Evolutionary conservation across 2,113 vertebrate species (phyloP), one percentile per base, ranked within the genome.

Genomic region (Bos indicus): DNA sequence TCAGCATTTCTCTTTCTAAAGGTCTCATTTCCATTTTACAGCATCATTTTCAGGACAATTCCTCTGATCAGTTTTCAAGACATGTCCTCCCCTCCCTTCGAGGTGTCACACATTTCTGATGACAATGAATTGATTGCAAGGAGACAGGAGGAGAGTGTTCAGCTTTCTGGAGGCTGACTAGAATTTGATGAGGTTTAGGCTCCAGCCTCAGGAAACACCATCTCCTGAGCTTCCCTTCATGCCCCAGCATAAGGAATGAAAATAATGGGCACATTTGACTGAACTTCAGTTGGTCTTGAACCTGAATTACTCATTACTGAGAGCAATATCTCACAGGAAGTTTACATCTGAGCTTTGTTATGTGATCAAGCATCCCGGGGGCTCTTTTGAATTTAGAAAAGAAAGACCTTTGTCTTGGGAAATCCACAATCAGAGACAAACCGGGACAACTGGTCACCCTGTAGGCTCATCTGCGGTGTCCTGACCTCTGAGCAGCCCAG

Each of bases 11-110:
- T 97, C 94, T 90, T 95, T 93, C 96, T 97, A 98, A 98, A 98
- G 98, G 98, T 97, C 98, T 98, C 97, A 98, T 98, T 98, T 98
- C 98, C 98, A 98, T 98, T 98, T 98, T 97, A 98, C 87, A 92
- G 88, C 97, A 96, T 97, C 93, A 97, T 96, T 98, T 98, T 96
- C 90, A 93, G 97, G 94, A 96, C 96, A 93, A 90, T 98, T 97
- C 97, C 93, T 96, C 97, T 94, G 92, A 97, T 98, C 96, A 64
- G 95, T 96, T 98, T 97, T 96, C 93, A 97, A 97, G 97, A 93
- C 97, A 93, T 95, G 94, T 97, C 96, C 91, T 98, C 80, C 77
- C 96, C 64, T 90, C 74, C 78, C 96, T 93, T 95, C 0, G 25
- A 97, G 64, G 97, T 97, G 96, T 97, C 98, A 97, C 98, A 94